Conservation (phyloP, 35 echinoderm and acorn worm genomes). For the Stichopus chloronotus region DNA sequence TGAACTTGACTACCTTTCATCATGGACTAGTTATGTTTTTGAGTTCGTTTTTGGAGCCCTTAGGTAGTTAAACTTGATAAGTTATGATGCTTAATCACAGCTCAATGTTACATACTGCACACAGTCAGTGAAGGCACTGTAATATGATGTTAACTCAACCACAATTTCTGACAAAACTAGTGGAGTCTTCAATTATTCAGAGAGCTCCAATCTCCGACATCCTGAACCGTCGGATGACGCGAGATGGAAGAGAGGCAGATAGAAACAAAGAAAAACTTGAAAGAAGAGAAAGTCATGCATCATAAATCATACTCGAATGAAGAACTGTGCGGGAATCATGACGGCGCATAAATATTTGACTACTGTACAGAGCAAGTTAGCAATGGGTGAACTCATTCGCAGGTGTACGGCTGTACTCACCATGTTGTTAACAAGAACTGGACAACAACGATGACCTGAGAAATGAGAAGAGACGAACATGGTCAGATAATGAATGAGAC, state of each 20-base stretch:
- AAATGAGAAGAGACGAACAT: not conserved
- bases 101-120: no score
- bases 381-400: not conserved
- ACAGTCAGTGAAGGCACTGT: no score
- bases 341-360: not conserved
- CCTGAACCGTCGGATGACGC: not conserved
- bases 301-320: not conserved
- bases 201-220: not conserved
- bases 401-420: not conserved
- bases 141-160: no score
- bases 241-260: not conserved
- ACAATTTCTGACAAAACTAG: no score
- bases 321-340: not conserved
- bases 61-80: no score
- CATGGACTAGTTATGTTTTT: no score
- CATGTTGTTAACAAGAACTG: conserved; percentile 56
- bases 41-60: no score
- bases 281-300: not conserved
- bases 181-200: not conserved
- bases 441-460: conserved; percentile 36
- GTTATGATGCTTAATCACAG: no score
- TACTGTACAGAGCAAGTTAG: not conserved
- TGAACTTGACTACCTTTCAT: no score
- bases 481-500: not conserved
- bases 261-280: not conserved